Evolutionary conservation across 1,140 invertebrate species (phyloP), one percentile per base, ranked within the genome.

Genomic region (Drosophila parvula): DNA sequence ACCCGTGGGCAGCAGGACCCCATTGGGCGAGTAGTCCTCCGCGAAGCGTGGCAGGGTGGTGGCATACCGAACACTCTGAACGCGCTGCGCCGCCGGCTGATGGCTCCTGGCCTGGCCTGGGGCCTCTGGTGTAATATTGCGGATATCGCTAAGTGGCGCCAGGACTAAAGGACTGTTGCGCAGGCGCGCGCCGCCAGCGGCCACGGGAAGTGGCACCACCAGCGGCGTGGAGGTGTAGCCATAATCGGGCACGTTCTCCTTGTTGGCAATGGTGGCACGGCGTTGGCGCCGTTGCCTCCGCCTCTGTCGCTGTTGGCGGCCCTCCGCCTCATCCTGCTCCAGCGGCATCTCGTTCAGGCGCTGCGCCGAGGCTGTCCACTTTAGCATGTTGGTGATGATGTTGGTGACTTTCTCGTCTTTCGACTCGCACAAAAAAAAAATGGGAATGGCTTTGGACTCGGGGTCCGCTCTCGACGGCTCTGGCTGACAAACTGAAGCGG

Each of bases 401-500:
- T 14, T 53, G 12, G 8, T 36, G 4, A 11, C 41, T 51, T 10
- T 14, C 32, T 22, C 50, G 50, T 51, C 50, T 11, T 44, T 68
- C n/a, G 34, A 5, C 59, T 53, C 11, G 43, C 16, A 50, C 38
- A 8, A 58, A 58, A 59, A 60, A 50, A 60, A 69, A 43, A n/a
- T n/a, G 61, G 40, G 38, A 45, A 36, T 55, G 45, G 43, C 47
- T 44, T 11, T 61, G 50, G 57, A 73, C 59, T 58, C 60, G 41
- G 56, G 34, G 62, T 32, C 74, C 53, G 51, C 50, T 76, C 63
- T 77, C 60, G 51, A 68, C 65, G 74, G 74, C 90, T 78, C 81
- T 90, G 78, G 90, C 90, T 91, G 90, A 91, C 90, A 91, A 91
- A 91, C 90, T 91, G 83, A 90, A 78, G 74, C 41, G 64, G 55